Percentiles rank a stretch among this genome's conserved stretches.
Conservation (phyloP, 2,113 vertebrate genomes). For the Macquaria ambigua region DNA sequence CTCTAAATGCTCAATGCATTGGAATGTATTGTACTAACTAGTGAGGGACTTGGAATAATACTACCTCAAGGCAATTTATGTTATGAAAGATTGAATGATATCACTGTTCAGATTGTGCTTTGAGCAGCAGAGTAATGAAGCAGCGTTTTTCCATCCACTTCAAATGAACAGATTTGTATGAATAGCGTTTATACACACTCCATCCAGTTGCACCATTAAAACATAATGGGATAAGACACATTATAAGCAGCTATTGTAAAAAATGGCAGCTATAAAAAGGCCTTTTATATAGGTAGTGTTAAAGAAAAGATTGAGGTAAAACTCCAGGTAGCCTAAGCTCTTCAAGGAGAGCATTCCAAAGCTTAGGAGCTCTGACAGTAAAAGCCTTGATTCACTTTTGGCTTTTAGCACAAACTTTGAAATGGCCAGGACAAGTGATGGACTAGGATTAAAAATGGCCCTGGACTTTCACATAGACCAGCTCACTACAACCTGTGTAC, state of each 20-base stretch:
- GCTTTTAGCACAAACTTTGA: slow-evolving; percentile 16
- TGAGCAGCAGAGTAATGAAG: slow-evolving; percentile 37
- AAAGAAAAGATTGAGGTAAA: neutral
- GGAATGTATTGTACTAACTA: slow-evolving; percentile 34
- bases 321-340: neutral
- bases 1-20: slow-evolving; percentile 42
- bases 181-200: slow-evolving; percentile 31
- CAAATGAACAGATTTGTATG: slow-evolving; percentile 40
- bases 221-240: slow-evolving; percentile 12
- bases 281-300: neutral
- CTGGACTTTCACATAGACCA: slow-evolving; percentile 29
- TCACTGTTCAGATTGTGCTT: slow-evolving; percentile 43
- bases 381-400: slow-evolving; percentile 17
- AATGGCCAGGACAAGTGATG: slow-evolving; percentile 10
- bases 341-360: neutral
- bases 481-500: neutral
- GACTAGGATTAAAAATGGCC: slow-evolving; percentile 25
- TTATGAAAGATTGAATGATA: slow-evolving; percentile 58
- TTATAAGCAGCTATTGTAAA: neutral
- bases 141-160: slow-evolving; percentile 41
- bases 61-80: slow-evolving; percentile 60
- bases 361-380: neutral
- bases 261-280: neutral
- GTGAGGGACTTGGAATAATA: slow-evolving; percentile 53
- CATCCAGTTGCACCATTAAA: slow-evolving; percentile 16